These are phyloP conservation scores for Anableps anableps DNA, from an alignment of 2,797 vertebrate species.

Conservation along the genomic window DNA sequence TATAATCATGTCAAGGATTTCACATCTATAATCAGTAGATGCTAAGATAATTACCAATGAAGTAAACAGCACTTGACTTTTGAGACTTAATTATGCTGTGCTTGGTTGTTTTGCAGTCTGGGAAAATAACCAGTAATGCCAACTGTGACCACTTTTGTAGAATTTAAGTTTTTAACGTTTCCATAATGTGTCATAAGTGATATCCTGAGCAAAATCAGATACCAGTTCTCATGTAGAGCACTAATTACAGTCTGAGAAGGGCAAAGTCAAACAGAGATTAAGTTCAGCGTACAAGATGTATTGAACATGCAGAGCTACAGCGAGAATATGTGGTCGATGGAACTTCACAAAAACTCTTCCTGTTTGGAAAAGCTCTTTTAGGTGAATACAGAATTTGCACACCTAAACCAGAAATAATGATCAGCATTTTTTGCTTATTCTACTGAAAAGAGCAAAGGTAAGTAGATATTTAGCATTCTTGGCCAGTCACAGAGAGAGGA, in stretches of 20 bases:
- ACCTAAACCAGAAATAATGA: not conserved
- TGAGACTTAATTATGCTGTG: not conserved
- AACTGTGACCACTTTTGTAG: not conserved
- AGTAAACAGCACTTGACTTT: not conserved
- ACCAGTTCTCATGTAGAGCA: not conserved
- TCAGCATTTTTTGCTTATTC: not conserved
- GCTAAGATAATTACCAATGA: not conserved
- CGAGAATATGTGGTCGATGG: not conserved
- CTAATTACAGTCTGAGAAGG: not conserved
- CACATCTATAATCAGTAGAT: not conserved
- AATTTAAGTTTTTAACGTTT: not conserved
- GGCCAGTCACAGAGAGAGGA: not conserved
- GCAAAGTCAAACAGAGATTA: not conserved
- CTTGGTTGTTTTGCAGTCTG: not conserved
- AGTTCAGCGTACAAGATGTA: not conserved
- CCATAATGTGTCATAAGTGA: conserved; percentile 1
- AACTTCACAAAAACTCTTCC: not conserved
- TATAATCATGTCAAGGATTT: conserved; percentile 30
- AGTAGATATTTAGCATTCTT: not conserved
- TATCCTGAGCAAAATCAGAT: conserved; percentile 5
- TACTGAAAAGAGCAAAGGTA: not conserved
- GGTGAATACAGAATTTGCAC: not conserved
- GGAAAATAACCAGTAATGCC: not conserved
- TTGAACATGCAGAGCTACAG: not conserved
- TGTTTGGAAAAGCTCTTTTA: not conserved